phyloP scores from a whole-genome alignment of 1,140 invertebrate species.

The Delia radicum region DNA sequence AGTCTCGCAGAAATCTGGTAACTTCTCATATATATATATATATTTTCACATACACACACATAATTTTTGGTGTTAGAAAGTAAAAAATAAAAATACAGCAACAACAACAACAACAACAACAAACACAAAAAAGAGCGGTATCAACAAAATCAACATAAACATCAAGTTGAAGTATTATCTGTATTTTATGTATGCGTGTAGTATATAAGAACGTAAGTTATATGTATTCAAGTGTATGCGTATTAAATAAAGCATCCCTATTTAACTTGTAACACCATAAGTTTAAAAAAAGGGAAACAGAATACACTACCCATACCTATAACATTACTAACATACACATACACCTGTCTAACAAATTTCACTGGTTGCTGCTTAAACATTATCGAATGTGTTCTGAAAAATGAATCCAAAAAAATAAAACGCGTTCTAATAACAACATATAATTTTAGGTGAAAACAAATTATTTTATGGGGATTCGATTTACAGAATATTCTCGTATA shows the following conservation, averaged over 20 bases:
- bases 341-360: constrained; percentile 5
- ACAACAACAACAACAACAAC: neutral
- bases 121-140: neutral
- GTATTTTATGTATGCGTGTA: neutral
- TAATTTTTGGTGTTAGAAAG: too few relatives aligned
- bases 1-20: too few relatives aligned
- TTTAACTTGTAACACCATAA: constrained; percentile 18
- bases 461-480: too few relatives aligned
- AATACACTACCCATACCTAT: neutral
- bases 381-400: neutral
- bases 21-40: too few relatives aligned
- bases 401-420: too few relatives aligned
- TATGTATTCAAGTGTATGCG: neutral
- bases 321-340: neutral
- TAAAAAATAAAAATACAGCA: neutral
- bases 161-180: constrained; percentile 12
- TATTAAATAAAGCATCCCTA: constrained; percentile 7
- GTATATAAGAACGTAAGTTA: neutral
- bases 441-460: too few relatives aligned
- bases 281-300: neutral
- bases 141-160: neutral
- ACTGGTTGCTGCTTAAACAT: neutral
- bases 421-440: too few relatives aligned
- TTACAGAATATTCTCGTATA: too few relatives aligned
- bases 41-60: too few relatives aligned